Evolutionary conservation across 2,797 vertebrate species (phyloP).

Genomic region (Ctenopoma kingsleyae): DNA sequence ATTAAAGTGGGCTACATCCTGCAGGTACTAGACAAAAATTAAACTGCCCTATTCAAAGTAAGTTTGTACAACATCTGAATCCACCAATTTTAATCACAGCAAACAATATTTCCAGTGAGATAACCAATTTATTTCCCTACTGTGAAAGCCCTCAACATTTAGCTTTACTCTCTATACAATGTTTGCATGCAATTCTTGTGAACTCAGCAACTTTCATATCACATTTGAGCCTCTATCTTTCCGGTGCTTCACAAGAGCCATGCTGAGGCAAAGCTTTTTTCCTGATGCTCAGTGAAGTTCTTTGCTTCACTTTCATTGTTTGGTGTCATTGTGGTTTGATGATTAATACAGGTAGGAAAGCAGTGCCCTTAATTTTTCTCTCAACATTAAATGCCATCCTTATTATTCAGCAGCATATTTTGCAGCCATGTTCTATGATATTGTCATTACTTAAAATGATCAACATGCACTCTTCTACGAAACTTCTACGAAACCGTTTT

Average conservation of each 20-base stretch:
- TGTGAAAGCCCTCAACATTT: not conserved
- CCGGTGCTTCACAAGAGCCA: conserved; percentile 2
- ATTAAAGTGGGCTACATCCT: conserved; percentile 28
- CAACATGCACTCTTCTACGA: not conserved
- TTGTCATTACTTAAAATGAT: not conserved
- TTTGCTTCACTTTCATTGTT: not conserved
- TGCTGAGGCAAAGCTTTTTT: not conserved
- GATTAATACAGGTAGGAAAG: not conserved
- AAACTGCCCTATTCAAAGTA: conserved; percentile 4
- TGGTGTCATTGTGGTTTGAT: not conserved
- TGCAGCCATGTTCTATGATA: not conserved
- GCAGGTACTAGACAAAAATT: conserved; percentile 29
- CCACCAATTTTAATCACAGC: not conserved
- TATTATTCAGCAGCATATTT: not conserved
- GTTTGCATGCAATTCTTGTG: conserved; percentile 1
- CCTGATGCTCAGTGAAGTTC: not conserved
- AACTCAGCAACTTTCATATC: conserved; percentile 24
- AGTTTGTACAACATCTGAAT: conserved; percentile 6
- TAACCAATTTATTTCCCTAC: conserved; percentile 6
- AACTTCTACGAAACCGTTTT: not conserved
- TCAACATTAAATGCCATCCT: not conserved
- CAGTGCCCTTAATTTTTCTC: not conserved
- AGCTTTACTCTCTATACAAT: not conserved
- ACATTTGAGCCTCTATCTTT: conserved; percentile 17
- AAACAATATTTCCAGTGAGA: conserved; percentile 18